Conservation (phyloP, 2,113 vertebrate genomes). For the Anarhynchus alexandrinus region DNA sequence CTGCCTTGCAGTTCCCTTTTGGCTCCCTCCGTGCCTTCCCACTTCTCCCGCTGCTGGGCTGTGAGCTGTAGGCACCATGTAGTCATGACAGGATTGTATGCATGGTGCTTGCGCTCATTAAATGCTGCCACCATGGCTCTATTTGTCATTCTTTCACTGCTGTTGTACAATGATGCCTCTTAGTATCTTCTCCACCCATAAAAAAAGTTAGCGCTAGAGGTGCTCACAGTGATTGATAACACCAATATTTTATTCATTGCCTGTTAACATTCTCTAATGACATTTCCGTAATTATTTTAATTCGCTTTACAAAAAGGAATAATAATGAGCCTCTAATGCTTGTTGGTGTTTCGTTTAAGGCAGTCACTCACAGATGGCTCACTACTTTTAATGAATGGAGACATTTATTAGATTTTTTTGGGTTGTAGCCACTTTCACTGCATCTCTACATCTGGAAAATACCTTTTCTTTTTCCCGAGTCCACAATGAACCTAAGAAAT, state of each 20-base stretch:
- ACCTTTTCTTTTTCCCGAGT: neutral
- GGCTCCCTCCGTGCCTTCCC: neutral
- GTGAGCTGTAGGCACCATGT: neutral
- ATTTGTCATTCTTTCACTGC: neutral
- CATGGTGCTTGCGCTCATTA: neutral
- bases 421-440: neutral
- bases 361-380: neutral
- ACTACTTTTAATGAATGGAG: neutral
- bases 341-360: conserved; percentile 19
- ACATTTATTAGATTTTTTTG: neutral
- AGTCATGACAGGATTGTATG: neutral
- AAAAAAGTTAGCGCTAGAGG: neutral
- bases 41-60: neutral
- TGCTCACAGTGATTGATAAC: neutral
- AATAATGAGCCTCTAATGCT: neutral
- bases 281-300: conserved; percentile 25
- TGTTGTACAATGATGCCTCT: neutral
- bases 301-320: conserved; percentile 24
- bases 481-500: neutral
- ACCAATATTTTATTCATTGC: neutral
- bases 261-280: neutral
- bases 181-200: neutral
- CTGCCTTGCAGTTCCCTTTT: neutral
- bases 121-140: neutral
- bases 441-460: neutral